Evolutionary conservation across 2,113 vertebrate species (phyloP).

Genomic region (Melanerpes formicivorus): DNA sequence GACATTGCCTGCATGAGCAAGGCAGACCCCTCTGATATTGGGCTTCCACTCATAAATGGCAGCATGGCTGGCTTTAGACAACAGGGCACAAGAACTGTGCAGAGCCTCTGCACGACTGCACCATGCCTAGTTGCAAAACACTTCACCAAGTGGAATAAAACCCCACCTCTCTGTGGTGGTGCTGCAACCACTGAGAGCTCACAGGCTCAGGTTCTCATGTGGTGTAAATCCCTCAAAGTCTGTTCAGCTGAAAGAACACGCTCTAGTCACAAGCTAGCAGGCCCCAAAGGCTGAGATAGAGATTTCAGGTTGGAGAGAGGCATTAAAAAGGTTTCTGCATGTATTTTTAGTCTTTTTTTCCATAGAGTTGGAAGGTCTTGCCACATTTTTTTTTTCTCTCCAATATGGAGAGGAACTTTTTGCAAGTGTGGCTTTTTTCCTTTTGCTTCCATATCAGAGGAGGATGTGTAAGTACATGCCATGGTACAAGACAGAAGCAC

Average conservation of each 20-base stretch:
- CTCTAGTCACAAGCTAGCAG: background rate
- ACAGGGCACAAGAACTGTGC: rapidly evolving
- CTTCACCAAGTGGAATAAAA: background rate
- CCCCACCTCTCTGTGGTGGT: background rate
- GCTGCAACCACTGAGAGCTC: background rate
- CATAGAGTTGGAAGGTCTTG: background rate
- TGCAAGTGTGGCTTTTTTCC: background rate
- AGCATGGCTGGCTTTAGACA: background rate
- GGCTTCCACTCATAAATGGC: rapidly evolving
- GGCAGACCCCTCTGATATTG: background rate
- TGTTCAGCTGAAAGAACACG: background rate
- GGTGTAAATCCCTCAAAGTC: background rate
- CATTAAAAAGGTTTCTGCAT: rapidly evolving
- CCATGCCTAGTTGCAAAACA: background rate
- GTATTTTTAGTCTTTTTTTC: background rate
- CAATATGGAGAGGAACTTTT: background rate
- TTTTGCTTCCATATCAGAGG: background rate
- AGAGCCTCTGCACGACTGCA: background rate
- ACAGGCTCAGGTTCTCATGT: background rate
- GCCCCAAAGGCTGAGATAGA: background rate
- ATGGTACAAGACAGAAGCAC: background rate
- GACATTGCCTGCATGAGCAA: background rate
- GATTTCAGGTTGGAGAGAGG: background rate
- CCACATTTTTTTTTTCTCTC: background rate
- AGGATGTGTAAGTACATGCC: background rate